Percentiles rank a stretch among this genome's conserved stretches.
These are phyloP conservation scores for Sturnira hondurensis DNA, from an alignment of 2,113 vertebrate genomes.

Conservation along the genomic window DNA sequence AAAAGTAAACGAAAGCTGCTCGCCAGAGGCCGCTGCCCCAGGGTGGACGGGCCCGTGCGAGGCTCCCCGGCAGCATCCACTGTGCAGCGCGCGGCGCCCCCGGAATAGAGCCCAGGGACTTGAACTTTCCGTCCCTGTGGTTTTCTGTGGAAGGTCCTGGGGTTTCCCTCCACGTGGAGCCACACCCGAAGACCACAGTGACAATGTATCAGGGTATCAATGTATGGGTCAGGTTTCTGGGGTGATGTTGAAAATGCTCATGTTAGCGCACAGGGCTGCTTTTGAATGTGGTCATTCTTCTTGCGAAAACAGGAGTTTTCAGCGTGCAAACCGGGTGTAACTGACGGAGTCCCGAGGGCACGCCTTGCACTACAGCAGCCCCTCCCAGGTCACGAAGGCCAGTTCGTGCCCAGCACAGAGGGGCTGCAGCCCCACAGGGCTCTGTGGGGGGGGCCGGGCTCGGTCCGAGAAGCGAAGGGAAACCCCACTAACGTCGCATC, in stretches of 20 bases:
- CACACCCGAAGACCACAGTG: not conserved
- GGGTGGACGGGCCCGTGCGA: no score
- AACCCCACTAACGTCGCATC: accelerated
- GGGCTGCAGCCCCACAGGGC: accelerated
- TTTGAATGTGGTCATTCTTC: no score
- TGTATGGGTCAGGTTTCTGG: not conserved
- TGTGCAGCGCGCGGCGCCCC: not conserved
- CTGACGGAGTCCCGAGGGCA: not conserved
- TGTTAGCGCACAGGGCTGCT: no score
- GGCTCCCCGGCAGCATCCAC: not conserved
- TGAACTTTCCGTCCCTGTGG: slow-evolving; percentile 5
- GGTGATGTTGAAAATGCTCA: no score
- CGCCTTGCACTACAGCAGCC: no score
- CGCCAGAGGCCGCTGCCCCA: no score
- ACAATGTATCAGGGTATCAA: slow-evolving; percentile 29
- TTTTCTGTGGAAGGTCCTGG: not conserved
- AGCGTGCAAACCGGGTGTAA: no score
- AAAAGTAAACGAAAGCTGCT: not conserved
- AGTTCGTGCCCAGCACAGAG: not conserved
- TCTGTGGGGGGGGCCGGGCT: not conserved
- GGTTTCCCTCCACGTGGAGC: slow-evolving; percentile 21
- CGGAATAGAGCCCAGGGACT: not conserved
- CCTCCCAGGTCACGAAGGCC: no score
- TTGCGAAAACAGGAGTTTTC: no score
- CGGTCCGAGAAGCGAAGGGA: not conserved